phyloP scores from a whole-genome alignment of 2,113 vertebrate genomes.

The Oncorhynchus masou region DNA sequence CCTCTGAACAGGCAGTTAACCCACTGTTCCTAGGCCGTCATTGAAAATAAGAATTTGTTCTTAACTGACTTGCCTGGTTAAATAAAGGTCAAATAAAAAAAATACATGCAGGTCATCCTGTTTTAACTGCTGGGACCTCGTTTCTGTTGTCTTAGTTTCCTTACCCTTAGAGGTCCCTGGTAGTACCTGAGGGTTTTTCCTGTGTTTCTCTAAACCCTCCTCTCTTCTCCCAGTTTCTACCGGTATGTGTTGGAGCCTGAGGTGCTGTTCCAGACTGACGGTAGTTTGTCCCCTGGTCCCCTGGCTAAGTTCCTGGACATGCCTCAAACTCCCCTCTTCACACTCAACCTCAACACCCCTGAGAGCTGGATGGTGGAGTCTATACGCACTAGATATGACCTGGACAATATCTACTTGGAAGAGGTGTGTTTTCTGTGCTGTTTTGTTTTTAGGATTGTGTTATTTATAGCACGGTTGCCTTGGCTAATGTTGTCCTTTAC shows the following conservation, averaged over 20 bases:
- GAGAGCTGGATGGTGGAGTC: constrained; percentile 99
- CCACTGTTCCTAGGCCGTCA: too few relatives aligned
- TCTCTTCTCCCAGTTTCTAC: constrained; percentile 83
- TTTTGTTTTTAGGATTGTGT: neutral
- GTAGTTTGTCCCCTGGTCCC: constrained; percentile 83
- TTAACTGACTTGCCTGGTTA: too few relatives aligned
- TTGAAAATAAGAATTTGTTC: too few relatives aligned
- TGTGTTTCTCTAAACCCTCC: neutral
- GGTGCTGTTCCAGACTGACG: constrained; percentile 82
- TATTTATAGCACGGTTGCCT: too few relatives aligned
- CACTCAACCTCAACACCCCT: constrained; percentile 92
- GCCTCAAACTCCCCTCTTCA: constrained; percentile 94
- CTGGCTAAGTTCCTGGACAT: constrained; percentile 95
- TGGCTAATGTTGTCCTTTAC: too few relatives aligned
- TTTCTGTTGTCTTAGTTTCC: neutral
- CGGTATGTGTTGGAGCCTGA: constrained; percentile 93
- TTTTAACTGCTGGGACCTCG: neutral
- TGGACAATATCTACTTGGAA: constrained; percentile 96
- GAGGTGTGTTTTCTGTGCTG: constrained; percentile 76
- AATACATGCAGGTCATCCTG: neutral
- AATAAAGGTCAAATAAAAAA: too few relatives aligned
- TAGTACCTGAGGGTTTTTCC: neutral
- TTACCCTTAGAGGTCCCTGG: neutral
- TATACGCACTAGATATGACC: constrained; percentile 90
- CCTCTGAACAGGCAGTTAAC: too few relatives aligned